Conservation (phyloP, 2,888 invertebrate genomes). For the Nomada hirtipes region DNA sequence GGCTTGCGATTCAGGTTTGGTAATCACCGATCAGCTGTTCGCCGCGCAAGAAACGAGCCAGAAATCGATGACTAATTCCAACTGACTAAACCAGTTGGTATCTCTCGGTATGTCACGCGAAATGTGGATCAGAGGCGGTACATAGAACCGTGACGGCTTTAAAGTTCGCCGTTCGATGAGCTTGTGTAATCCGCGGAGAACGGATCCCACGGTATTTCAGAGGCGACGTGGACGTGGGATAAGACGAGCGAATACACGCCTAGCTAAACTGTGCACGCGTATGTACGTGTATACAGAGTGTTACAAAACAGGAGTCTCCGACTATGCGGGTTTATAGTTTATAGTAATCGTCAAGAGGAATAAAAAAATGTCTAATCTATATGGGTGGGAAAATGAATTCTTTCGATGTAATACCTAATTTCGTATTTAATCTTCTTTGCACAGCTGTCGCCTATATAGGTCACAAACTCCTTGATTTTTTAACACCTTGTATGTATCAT, state of each 20-base stretch:
- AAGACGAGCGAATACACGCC: background rate
- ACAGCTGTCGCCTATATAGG: too few species aligned
- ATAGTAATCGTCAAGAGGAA: too few species aligned
- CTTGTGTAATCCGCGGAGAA: constrained; percentile 57
- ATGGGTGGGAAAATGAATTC: too few species aligned
- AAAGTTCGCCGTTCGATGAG: constrained; percentile 54
- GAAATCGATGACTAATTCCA: constrained; percentile 17
- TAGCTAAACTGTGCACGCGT: background rate
- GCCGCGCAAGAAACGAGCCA: background rate
- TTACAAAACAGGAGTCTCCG: too few species aligned
- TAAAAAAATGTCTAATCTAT: too few species aligned
- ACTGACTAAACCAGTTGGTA: background rate
- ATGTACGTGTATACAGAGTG: too few species aligned
- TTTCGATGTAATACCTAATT: too few species aligned
- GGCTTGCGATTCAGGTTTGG: constrained; percentile 1
- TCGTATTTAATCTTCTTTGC: too few species aligned
- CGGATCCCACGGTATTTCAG: constrained; percentile 66
- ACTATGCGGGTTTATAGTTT: too few species aligned
- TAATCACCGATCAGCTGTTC: constrained; percentile 3
- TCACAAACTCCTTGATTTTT: too few species aligned
- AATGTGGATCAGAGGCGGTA: constrained; percentile 1
- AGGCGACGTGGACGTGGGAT: constrained; percentile 48
- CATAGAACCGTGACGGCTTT: background rate
- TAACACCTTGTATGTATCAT: background rate
- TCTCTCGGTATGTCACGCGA: background rate